Conservation (phyloP, 1,140 invertebrate species). For the Neodiprion pinetum region DNA sequence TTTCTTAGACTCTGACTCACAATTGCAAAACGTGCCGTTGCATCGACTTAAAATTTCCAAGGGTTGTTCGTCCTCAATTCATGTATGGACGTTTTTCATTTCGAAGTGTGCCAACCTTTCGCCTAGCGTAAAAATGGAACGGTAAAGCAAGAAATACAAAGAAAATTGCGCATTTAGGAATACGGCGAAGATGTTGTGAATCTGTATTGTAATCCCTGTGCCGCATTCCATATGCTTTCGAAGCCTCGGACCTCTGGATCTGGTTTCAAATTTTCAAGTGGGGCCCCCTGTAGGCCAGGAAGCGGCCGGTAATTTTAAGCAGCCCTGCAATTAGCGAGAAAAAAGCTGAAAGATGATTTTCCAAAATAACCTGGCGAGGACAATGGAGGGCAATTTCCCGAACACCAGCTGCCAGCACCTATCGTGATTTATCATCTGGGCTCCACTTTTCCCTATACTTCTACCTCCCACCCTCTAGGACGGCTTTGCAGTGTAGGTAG, state of each 20-base stretch:
- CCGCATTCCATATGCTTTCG: constrained; percentile 43
- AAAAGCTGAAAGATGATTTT: constrained; percentile 56
- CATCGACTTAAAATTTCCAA: neutral
- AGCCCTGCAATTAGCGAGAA: constrained; percentile 53
- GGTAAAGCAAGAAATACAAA: neutral
- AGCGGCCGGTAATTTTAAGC: constrained; percentile 50
- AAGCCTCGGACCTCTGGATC: constrained; percentile 15
- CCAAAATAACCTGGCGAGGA: constrained; percentile 53
- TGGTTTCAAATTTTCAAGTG: neutral
- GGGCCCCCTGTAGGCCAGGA: constrained; percentile 38
- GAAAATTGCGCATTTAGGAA: neutral
- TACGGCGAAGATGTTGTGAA: neutral
- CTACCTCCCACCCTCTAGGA: neutral
- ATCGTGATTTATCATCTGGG: constrained; percentile 55
- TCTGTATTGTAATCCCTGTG: constrained; percentile 8
- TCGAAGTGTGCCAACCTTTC: neutral
- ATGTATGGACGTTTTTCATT: neutral
- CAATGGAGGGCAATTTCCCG: constrained; percentile 50
- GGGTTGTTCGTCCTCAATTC: neutral
- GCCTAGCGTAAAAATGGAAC: neutral
- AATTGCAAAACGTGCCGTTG: constrained; percentile 33
- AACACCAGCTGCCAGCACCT: constrained; percentile 54
- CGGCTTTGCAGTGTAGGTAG: no score
- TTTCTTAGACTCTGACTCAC: constrained; percentile 35
- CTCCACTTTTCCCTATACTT: neutral